A percentile compares a stretch with the other conserved stretches of the same genome.
Evolutionary conservation across 2,113 vertebrate genomes (phyloP).

Genomic region (Austrofundulus limnaeus): DNA sequence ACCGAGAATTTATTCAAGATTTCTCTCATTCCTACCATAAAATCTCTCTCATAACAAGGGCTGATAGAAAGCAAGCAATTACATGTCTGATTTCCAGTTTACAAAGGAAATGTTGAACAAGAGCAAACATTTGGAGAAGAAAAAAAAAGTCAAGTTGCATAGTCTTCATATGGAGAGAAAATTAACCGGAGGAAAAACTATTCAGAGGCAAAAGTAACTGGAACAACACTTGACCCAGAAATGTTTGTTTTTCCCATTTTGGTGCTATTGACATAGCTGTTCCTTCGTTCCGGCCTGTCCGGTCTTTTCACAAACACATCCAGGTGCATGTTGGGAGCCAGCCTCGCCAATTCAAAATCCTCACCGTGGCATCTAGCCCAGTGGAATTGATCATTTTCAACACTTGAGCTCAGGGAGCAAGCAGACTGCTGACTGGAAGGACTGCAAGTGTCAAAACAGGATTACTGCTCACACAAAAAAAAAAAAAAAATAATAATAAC

Average conservation of each 20-base stretch:
- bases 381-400: slow-evolving; percentile 70
- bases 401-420: slow-evolving; percentile 37
- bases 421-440: slow-evolving; percentile 25
- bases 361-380: slow-evolving; percentile 60
- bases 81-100: slow-evolving; percentile 1
- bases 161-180: slow-evolving; percentile 7
- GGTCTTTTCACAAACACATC: slow-evolving; percentile 77
- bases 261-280: slow-evolving; percentile 78
- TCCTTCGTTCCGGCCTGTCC: slow-evolving; percentile 74
- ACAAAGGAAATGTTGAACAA: slow-evolving; percentile 1
- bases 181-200: slow-evolving; percentile 44
- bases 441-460: slow-evolving; percentile 33
- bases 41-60: slow-evolving; percentile 19
- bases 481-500: neutral
- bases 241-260: slow-evolving; percentile 79
- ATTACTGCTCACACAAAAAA: neutral
- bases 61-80: slow-evolving; percentile 17
- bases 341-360: slow-evolving; percentile 72
- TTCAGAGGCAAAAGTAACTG: slow-evolving; percentile 56
- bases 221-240: slow-evolving; percentile 64
- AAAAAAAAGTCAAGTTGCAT: slow-evolving; percentile 20
- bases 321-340: slow-evolving; percentile 70
- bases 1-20: neutral
- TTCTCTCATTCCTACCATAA: slow-evolving; percentile 18
- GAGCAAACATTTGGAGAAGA: slow-evolving; percentile 5